phyloP scores from a whole-genome alignment of 2,113 vertebrate genomes.

The Spermophilus dauricus region DNA sequence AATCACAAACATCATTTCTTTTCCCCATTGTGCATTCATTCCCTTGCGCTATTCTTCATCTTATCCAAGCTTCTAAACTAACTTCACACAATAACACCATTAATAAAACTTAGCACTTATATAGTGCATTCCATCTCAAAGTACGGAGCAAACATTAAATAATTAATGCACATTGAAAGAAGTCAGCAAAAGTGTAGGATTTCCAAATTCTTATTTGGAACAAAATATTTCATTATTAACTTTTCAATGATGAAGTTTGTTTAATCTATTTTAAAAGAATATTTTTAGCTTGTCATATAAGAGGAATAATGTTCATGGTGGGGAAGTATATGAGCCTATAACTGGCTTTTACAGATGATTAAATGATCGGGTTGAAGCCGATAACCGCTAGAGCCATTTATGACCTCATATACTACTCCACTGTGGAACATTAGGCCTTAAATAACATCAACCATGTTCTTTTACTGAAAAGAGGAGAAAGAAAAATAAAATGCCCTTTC shows the following conservation, averaged over 20 bases:
- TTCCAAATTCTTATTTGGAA: slow-evolving; percentile 46
- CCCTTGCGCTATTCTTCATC: slow-evolving; percentile 35
- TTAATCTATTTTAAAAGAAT: slow-evolving; percentile 50
- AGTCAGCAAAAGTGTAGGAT: slow-evolving; percentile 25
- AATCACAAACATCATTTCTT: slow-evolving; percentile 54
- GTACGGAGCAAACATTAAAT: slow-evolving; percentile 38
- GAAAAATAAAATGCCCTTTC: slow-evolving; percentile 74
- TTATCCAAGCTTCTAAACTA: slow-evolving; percentile 52
- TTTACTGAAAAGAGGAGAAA: slow-evolving; percentile 73
- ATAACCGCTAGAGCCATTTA: slow-evolving; percentile 79
- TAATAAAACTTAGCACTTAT: slow-evolving; percentile 54
- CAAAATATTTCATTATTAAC: slow-evolving; percentile 53
- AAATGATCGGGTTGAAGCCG: slow-evolving; percentile 70
- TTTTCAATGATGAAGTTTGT: slow-evolving; percentile 56
- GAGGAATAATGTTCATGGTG: slow-evolving; percentile 56
- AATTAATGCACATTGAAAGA: slow-evolving; percentile 53
- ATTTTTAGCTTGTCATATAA: slow-evolving; percentile 68
- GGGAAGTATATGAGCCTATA: slow-evolving; percentile 70
- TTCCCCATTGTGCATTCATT: neutral
- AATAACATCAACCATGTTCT: slow-evolving; percentile 78
- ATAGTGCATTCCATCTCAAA: slow-evolving; percentile 14
- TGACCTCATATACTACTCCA: slow-evolving; percentile 77
- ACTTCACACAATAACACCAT: slow-evolving; percentile 37
- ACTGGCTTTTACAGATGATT: slow-evolving; percentile 82
- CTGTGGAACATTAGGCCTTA: slow-evolving; percentile 76